These are phyloP conservation scores for Drosophila sordidapex DNA, from an alignment of 2,888 invertebrate species.

Conservation along the genomic window DNA sequence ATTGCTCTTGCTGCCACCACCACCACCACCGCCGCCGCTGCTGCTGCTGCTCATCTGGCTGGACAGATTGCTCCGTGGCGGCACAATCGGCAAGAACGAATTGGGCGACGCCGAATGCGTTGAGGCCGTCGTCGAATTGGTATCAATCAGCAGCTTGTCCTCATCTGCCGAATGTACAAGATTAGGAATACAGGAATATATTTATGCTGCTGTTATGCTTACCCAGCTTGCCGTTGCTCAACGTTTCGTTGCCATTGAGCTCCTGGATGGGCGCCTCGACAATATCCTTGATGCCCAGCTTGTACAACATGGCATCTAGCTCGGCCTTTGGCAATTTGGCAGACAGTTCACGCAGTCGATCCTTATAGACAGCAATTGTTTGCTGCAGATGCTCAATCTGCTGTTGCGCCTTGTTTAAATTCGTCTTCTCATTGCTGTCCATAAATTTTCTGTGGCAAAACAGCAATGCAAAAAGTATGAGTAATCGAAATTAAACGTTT, in stretches of 20 bases:
- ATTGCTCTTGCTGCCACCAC: slow-evolving; percentile 86
- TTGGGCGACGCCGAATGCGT: slow-evolving; percentile 76
- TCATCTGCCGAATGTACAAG: slow-evolving; percentile 60
- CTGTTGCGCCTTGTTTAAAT: slow-evolving; percentile 94
- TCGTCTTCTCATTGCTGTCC: slow-evolving; percentile 96
- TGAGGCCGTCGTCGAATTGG: slow-evolving; percentile 78
- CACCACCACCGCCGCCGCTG: slow-evolving; percentile 64
- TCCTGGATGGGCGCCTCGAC: slow-evolving; percentile 82
- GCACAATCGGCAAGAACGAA: slow-evolving; percentile 84
- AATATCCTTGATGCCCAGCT: slow-evolving; percentile 86
- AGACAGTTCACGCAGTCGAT: slow-evolving; percentile 90
- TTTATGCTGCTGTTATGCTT: slow-evolving; percentile 11
- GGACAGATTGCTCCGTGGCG: slow-evolving; percentile 84
- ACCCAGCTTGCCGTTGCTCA: slow-evolving; percentile 75
- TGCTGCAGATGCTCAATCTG: slow-evolving; percentile 94
- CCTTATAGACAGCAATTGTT: slow-evolving; percentile 93
- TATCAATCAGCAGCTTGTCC: slow-evolving; percentile 84
- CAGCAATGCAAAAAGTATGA: neutral
- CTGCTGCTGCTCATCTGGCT: slow-evolving; percentile 87
- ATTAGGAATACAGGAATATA: neutral
- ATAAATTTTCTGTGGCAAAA: slow-evolving; percentile 90
- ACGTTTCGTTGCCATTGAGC: slow-evolving; percentile 55
- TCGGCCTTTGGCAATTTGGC: slow-evolving; percentile 83
- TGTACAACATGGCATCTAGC: slow-evolving; percentile 86
- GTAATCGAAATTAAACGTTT: neutral